These are phyloP conservation scores for Ormyrus rosae DNA, from an alignment of 2,888 invertebrate genomes.

Conservation along the genomic window DNA sequence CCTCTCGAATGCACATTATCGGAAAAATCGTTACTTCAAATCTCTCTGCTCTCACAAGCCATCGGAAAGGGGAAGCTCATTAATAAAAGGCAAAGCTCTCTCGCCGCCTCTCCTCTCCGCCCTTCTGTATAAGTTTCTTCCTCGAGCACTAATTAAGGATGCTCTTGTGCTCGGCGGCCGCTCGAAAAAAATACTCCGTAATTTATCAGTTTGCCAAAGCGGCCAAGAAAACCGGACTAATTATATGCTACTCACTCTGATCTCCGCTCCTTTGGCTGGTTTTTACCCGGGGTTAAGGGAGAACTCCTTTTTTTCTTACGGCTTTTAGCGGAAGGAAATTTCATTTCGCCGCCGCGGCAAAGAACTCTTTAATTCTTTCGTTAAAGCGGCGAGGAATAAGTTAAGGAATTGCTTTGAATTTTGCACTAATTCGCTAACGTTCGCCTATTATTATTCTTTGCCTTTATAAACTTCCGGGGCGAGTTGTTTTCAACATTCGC, in stretches of 20 bases:
- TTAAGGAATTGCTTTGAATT: no score
- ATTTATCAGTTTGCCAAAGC: slow-evolving; percentile 41
- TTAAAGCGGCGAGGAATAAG: no score
- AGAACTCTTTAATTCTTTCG: no score
- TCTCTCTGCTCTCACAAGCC: slow-evolving; percentile 2
- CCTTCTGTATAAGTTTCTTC: slow-evolving; percentile 4
- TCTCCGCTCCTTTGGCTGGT: neutral
- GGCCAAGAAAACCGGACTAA: slow-evolving; percentile 22
- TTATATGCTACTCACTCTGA: slow-evolving; percentile 20
- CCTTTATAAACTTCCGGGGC: no score
- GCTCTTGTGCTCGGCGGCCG: neutral
- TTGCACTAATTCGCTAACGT: no score
- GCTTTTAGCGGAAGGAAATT: neutral
- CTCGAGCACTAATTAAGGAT: slow-evolving; percentile 43
- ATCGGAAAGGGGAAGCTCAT: slow-evolving; percentile 35
- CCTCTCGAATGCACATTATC: slow-evolving; percentile 31
- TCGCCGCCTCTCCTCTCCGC: neutral
- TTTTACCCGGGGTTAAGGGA: neutral
- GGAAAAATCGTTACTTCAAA: slow-evolving; percentile 36
- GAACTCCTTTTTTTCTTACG: slow-evolving; percentile 3
- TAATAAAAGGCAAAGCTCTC: slow-evolving; percentile 28
- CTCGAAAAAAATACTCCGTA: slow-evolving; percentile 23
- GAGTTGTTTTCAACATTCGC: no score
- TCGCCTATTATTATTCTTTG: no score
- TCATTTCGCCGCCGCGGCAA: no score